Conservation (phyloP, 2,797 vertebrate genomes). For the Rhabdophis nuchalis region DNA sequence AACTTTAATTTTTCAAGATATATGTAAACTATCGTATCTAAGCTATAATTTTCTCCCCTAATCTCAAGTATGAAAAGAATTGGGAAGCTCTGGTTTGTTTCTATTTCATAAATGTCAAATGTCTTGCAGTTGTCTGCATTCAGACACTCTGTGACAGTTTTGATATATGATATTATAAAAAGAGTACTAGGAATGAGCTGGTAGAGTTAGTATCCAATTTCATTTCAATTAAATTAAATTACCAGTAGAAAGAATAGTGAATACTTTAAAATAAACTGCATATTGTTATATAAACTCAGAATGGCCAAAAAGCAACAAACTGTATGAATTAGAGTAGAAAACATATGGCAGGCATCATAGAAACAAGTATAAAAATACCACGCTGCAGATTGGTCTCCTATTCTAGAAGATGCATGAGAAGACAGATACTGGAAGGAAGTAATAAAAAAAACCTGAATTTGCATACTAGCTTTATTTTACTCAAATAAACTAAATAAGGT, state of each 20-base stretch:
- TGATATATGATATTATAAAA: neutral
- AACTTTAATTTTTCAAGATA: neutral
- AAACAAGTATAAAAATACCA: neutral
- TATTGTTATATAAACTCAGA: neutral
- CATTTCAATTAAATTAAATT: neutral
- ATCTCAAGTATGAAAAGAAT: neutral
- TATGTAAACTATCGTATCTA: neutral
- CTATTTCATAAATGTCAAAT: neutral
- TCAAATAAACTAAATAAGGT: neutral
- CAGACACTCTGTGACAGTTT: neutral
- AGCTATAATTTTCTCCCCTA: neutral
- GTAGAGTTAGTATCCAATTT: neutral
- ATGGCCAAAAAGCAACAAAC: neutral
- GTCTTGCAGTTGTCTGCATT: neutral
- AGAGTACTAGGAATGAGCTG: neutral
- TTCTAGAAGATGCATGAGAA: neutral
- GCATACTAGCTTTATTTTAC: neutral
- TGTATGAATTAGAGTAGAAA: neutral
- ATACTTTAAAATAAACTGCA: neutral
- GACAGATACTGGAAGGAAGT: neutral
- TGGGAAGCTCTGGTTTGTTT: neutral
- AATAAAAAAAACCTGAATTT: neutral
- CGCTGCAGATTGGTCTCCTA: neutral
- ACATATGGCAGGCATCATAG: neutral
- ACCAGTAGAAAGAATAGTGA: neutral